Conservation (phyloP, 1,140 invertebrate genomes). For the Nixonia krombeini region DNA sequence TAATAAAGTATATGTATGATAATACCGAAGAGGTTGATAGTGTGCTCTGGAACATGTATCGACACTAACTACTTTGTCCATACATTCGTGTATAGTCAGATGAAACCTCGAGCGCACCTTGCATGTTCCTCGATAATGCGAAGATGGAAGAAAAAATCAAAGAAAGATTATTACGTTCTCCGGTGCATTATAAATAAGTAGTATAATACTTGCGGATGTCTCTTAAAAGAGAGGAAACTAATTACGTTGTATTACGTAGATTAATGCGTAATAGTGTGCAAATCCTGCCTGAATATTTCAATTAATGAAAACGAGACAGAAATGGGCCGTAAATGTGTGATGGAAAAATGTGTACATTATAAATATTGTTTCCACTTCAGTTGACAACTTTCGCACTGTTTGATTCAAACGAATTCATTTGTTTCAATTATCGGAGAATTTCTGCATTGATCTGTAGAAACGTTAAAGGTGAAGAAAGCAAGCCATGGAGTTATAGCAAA, state of each 20-base stretch:
- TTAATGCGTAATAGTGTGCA: constrained; percentile 41
- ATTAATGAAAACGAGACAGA: constrained; percentile 42
- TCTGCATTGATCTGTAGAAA: too few species aligned
- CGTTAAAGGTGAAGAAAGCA: too few species aligned
- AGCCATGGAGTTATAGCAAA: too few species aligned
- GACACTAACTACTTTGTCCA: constrained; percentile 30
- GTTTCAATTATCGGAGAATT: too few species aligned
- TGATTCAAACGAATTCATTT: neutral
- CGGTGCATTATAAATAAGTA: constrained; percentile 28
- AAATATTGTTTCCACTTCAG: constrained; percentile 29
- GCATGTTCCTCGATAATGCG: constrained; percentile 18
- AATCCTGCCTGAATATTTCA: constrained; percentile 50
- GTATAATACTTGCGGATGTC: constrained; percentile 33
- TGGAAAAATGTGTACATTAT: too few species aligned
- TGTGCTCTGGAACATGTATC: constrained; percentile 44
- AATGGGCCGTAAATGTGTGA: constrained; percentile 33
- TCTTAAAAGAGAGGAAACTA: constrained; percentile 27
- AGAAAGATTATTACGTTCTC: constrained; percentile 23
- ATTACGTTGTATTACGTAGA: constrained; percentile 46
- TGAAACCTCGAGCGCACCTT: constrained; percentile 20
- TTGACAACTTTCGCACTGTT: neutral
- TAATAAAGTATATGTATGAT: constrained; percentile 42
- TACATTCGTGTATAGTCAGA: too few species aligned
- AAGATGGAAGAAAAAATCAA: constrained; percentile 29
- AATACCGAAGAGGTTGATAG: constrained; percentile 56